Evolutionary conservation across 1,140 invertebrate species (phyloP).

Genomic region (Drosophila nigromelanica): DNA sequence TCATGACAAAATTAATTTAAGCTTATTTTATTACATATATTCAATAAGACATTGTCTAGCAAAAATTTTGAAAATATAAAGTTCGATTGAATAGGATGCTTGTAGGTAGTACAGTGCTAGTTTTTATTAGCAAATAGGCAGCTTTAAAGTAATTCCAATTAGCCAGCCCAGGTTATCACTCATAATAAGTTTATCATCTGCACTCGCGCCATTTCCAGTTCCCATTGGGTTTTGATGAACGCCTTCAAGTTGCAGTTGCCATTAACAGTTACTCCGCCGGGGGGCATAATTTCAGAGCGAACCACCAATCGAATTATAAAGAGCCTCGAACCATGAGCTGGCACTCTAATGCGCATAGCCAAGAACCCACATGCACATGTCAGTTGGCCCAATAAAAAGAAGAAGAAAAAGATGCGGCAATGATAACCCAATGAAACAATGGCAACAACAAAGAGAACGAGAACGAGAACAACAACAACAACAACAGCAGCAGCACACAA

Average conservation of each 20-base stretch:
- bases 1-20: too few relatives aligned
- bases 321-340: slow-evolving; percentile 44
- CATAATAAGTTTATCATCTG: slow-evolving; percentile 5
- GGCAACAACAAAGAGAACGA: slow-evolving; percentile 18
- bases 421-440: slow-evolving; percentile 67
- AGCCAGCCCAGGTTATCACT: not conserved
- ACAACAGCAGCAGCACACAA: slow-evolving; percentile 39
- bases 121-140: too few relatives aligned
- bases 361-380: slow-evolving; percentile 53
- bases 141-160: not conserved
- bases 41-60: too few relatives aligned
- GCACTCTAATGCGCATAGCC: slow-evolving; percentile 62
- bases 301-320: slow-evolving; percentile 31
- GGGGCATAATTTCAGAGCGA: slow-evolving; percentile 44
- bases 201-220: not conserved
- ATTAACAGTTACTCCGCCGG: slow-evolving; percentile 57
- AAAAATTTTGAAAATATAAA: too few relatives aligned
- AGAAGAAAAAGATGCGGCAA: slow-evolving; percentile 55
- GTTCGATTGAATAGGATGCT: too few relatives aligned
- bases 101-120: too few relatives aligned
- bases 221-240: slow-evolving; percentile 34
- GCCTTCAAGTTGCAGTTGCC: slow-evolving; percentile 60
- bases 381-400: slow-evolving; percentile 46
- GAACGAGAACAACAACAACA: slow-evolving; percentile 24
- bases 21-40: too few relatives aligned